A percentile compares a stretch with the other conserved stretches of the same genome.
These are phyloP conservation scores for Phrynocephalus versicolor DNA, from an alignment of 2,113 vertebrate species.

Conservation along the genomic window DNA sequence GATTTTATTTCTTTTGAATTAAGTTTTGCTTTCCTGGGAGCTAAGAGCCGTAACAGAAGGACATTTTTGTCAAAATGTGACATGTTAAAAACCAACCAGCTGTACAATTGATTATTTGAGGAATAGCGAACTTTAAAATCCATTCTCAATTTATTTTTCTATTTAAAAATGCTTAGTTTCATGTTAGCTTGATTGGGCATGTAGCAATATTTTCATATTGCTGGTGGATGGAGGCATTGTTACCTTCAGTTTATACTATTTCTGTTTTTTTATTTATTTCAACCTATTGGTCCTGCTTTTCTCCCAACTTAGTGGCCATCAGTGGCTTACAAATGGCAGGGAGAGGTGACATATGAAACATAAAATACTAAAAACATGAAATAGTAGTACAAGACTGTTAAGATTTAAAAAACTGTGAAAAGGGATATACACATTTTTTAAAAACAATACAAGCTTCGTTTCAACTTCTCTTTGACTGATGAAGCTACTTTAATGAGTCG, in stretches of 20 bases:
- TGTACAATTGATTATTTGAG: background rate
- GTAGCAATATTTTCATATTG: background rate
- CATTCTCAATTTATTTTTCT: background rate
- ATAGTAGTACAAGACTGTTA: too few species aligned
- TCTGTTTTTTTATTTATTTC: background rate
- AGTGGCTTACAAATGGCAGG: too few species aligned
- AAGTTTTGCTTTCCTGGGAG: background rate
- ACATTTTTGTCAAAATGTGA: background rate
- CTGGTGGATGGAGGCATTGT: too few species aligned
- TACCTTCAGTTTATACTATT: background rate
- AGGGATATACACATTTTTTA: too few species aligned
- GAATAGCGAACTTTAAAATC: background rate
- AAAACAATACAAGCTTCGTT: too few species aligned
- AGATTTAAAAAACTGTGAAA: too few species aligned
- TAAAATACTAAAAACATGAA: too few species aligned
- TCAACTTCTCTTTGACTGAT: too few species aligned
- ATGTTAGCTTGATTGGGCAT: background rate
- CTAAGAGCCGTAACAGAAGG: background rate
- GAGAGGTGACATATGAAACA: too few species aligned
- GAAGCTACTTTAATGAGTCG: too few species aligned
- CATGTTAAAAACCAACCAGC: background rate
- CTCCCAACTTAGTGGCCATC: too few species aligned
- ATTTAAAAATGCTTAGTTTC: constrained; percentile 11
- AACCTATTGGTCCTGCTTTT: too few species aligned
- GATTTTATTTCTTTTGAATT: background rate